phyloP scores from a whole-genome alignment of 1,140 invertebrate genomes.

The Zaprionus davidi region DNA sequence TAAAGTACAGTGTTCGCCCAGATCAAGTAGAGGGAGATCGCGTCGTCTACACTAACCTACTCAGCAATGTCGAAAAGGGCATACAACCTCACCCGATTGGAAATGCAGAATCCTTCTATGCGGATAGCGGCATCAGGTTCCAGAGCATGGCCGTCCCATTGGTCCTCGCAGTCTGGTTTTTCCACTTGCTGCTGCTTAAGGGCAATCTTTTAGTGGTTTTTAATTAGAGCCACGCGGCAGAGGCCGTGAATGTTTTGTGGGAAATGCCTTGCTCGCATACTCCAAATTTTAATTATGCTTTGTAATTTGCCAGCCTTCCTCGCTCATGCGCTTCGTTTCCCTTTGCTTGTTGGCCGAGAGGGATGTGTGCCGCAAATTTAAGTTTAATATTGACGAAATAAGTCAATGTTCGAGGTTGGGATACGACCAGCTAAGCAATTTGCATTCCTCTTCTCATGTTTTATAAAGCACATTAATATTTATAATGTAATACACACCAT shows the following conservation, averaged over 20 bases:
- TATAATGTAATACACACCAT: slow-evolving; percentile 30
- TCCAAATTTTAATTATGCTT: slow-evolving; percentile 51
- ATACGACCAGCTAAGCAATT: not conserved
- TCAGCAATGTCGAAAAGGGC: not conserved
- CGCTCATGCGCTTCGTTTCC: slow-evolving; percentile 8
- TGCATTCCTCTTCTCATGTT: not conserved
- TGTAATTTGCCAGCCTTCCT: slow-evolving; percentile 26
- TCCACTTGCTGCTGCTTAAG: slow-evolving; percentile 33
- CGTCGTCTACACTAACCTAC: slow-evolving; percentile 78
- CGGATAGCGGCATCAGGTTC: not conserved
- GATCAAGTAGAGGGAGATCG: slow-evolving; percentile 90
- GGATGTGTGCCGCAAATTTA: slow-evolving; percentile 7
- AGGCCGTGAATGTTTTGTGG: slow-evolving; percentile 24
- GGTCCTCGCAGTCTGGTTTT: not conserved
- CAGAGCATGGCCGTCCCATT: not conserved
- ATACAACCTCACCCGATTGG: not conserved
- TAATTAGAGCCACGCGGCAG: slow-evolving; percentile 54
- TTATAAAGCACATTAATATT: slow-evolving; percentile 10
- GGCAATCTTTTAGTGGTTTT: slow-evolving; percentile 45
- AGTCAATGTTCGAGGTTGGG: not conserved
- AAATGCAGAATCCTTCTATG: not conserved
- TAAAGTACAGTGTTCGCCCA: slow-evolving; percentile 91
- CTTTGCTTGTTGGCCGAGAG: not conserved
- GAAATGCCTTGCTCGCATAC: slow-evolving; percentile 42
- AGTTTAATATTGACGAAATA: slow-evolving; percentile 3